phyloP scores from a whole-genome alignment of 1,140 invertebrate genomes.

The Micrasema minimum region DNA sequence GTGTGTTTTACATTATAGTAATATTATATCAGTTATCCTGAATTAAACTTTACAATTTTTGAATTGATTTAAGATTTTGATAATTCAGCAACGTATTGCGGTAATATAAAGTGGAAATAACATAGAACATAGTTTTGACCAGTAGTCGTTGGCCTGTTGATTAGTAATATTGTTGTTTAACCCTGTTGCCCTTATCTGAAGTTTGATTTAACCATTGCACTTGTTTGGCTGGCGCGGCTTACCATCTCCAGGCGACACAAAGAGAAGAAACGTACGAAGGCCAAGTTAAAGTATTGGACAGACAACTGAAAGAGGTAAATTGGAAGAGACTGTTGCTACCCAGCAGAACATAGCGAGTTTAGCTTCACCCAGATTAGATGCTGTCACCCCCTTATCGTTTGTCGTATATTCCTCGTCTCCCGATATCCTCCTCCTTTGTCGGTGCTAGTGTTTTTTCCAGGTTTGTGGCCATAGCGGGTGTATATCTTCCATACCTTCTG shows the following conservation, averaged over 20 bases:
- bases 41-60: no score
- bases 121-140: no score
- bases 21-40: no score
- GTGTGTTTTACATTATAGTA: no score
- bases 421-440: conserved; percentile 5
- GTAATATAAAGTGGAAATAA: no score
- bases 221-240: conserved; percentile 37
- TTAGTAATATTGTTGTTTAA: conserved; percentile 27
- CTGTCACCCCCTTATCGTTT: conserved; percentile 14
- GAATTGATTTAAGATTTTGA: no score
- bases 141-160: conserved; percentile 18
- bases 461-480: conserved; percentile 24
- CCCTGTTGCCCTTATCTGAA: conserved; percentile 44
- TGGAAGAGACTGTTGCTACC: neutral
- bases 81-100: no score
- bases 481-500: conserved; percentile 21
- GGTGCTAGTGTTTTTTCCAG: conserved; percentile 40
- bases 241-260: conserved; percentile 84
- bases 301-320: conserved; percentile 93
- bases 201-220: conserved; percentile 45
- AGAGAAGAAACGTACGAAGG: conserved; percentile 96
- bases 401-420: conserved; percentile 8
- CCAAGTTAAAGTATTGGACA: conserved; percentile 91
- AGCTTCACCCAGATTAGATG: conserved; percentile 24
- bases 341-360: conserved; percentile 51